These are phyloP conservation scores for Meloe dianella DNA, from an alignment of 2,888 invertebrate genomes.

Conservation along the genomic window DNA sequence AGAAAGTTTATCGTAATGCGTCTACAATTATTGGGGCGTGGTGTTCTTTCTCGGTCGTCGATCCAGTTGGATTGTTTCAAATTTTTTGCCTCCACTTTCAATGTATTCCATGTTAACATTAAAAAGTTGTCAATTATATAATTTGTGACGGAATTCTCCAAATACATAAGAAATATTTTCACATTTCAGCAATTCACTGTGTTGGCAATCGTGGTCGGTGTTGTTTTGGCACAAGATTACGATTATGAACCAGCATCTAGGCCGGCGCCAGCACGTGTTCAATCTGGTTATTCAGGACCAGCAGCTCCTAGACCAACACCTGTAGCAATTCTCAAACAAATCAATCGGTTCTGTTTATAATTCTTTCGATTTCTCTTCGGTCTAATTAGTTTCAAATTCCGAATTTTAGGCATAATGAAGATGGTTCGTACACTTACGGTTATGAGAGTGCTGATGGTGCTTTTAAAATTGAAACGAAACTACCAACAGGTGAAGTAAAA, in stretches of 20 bases:
- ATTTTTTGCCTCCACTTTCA: not conserved
- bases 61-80: not conserved
- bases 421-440: slow-evolving; percentile 89
- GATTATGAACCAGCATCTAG: slow-evolving; percentile 61
- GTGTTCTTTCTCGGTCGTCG: not conserved
- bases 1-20: not conserved
- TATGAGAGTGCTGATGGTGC: slow-evolving; percentile 88
- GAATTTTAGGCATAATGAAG: slow-evolving; percentile 81
- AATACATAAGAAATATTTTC: slow-evolving; percentile 19
- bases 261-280: slow-evolving; percentile 58
- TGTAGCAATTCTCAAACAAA: slow-evolving; percentile 84
- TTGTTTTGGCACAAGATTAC: slow-evolving; percentile 62
- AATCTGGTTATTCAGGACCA: slow-evolving; percentile 57
- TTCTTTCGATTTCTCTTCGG: slow-evolving; percentile 20
- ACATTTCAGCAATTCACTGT: slow-evolving; percentile 52
- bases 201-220: slow-evolving; percentile 53
- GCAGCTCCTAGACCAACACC: slow-evolving; percentile 65
- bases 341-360: slow-evolving; percentile 69
- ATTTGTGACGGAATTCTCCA: not conserved
- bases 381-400: slow-evolving; percentile 9
- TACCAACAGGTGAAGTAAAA: slow-evolving; percentile 80
- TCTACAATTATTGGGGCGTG: not conserved
- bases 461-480: slow-evolving; percentile 89
- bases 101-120: not conserved
- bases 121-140: slow-evolving; percentile 2